Evolutionary conservation across 2,888 invertebrate genomes (phyloP).

Genomic region (Hermaeophaga mercurialis): DNA sequence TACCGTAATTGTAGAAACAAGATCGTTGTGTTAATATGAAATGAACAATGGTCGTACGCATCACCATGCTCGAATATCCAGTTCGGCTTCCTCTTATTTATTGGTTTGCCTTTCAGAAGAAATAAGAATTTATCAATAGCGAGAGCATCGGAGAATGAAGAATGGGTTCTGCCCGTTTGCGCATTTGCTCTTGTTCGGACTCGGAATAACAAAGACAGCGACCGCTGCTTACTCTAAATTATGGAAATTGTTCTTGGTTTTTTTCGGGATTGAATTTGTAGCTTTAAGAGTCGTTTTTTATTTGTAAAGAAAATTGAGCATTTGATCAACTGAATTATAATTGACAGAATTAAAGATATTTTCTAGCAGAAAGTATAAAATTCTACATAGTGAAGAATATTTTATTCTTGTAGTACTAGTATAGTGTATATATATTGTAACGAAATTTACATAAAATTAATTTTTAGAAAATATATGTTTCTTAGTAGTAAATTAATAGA

Average conservation of each 20-base stretch:
- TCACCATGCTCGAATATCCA: constrained; percentile 51
- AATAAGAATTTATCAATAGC: constrained; percentile 54
- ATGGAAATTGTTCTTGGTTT: constrained; percentile 18
- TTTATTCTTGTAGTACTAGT: no score
- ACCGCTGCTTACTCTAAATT: constrained; percentile 22
- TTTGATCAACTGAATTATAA: no score
- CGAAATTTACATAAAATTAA: no score
- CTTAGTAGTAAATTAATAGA: no score
- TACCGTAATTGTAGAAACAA: constrained; percentile 50
- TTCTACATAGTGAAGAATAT: no score
- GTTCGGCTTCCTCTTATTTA: constrained; percentile 49
- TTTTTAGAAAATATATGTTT: no score
- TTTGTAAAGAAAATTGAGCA: no score
- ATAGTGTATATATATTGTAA: no score
- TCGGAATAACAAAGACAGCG: constrained; percentile 38
- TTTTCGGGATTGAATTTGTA: no score
- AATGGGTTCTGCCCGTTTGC: constrained; percentile 13
- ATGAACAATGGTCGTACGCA: constrained; percentile 55
- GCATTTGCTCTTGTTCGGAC: constrained; percentile 42
- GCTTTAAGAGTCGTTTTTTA: no score
- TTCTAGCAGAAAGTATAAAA: no score
- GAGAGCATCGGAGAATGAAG: constrained; percentile 41
- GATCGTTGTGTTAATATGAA: constrained; percentile 53
- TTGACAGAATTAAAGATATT: no score
- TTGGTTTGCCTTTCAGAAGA: constrained; percentile 50